Evolutionary conservation across 2,888 invertebrate species (phyloP).

Genomic region (Xestia rhomboidea): DNA sequence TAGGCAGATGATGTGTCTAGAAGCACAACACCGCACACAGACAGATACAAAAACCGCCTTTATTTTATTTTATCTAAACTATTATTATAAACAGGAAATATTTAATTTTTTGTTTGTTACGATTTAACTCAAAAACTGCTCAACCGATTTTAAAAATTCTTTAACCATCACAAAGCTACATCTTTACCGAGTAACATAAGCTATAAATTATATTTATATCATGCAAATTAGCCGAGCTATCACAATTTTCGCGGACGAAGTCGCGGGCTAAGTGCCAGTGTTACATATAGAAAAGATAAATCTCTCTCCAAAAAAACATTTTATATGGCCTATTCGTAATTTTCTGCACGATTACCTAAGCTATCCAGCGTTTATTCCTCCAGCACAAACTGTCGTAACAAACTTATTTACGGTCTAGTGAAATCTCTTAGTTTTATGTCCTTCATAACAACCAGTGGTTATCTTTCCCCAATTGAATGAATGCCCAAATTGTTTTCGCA

Average conservation of each 20-base stretch:
- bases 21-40: background rate
- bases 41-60: background rate
- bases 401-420: conserved; percentile 17
- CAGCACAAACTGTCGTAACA: conserved; percentile 12
- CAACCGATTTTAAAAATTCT: no score
- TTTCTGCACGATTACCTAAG: conserved; percentile 21
- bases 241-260: no score
- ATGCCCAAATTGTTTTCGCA: conserved; percentile 21
- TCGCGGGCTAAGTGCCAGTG: no score
- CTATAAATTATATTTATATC: no score
- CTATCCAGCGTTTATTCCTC: conserved; percentile 7
- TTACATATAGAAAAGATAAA: background rate
- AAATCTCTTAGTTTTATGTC: conserved; percentile 22
- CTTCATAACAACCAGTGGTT: background rate
- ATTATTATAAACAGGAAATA: no score
- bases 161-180: no score
- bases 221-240: no score
- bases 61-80: no score
- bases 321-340: background rate
- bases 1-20: background rate
- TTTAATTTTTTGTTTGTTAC: no score
- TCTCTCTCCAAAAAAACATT: background rate
- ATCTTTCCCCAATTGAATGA: conserved; percentile 4
- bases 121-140: no score
- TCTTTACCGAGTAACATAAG: no score